Percentiles rank a stretch among this genome's conserved stretches.
Conservation (phyloP, 2,113 vertebrate genomes). For the Scytalopus superciliaris region DNA sequence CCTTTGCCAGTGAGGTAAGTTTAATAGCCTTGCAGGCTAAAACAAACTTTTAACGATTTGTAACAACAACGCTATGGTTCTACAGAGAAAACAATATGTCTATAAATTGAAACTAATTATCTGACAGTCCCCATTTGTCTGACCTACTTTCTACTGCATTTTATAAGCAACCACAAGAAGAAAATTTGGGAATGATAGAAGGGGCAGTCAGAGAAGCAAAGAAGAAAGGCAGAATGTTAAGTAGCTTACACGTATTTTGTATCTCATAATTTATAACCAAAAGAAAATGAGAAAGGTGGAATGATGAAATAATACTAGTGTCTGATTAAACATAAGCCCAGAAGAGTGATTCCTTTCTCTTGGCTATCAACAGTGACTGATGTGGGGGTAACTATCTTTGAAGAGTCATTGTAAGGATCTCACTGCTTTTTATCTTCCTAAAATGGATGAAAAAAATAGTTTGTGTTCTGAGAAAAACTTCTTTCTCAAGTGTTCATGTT, state of each 20-base stretch:
- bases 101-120: not conserved
- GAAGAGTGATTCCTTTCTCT: not conserved
- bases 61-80: not conserved
- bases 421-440: not conserved
- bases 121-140: not conserved
- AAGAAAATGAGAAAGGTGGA: not conserved
- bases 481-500: not conserved
- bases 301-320: not conserved
- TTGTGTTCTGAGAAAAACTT: not conserved
- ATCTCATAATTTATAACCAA: not conserved
- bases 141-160: constrained; percentile 16
- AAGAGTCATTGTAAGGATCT: not conserved
- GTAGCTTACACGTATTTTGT: fast-evolving
- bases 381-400: not conserved
- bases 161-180: not conserved
- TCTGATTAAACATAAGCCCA: not conserved
- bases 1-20: constrained; percentile 5
- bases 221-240: not conserved
- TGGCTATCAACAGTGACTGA: not conserved
- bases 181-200: not conserved
- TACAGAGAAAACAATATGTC: not conserved
- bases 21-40: constrained; percentile 26
- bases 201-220: not conserved
- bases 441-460: not conserved
- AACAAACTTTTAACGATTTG: constrained; percentile 42